Evolutionary conservation across 2,888 invertebrate species (phyloP).

Genomic region (Poecilus cupreus): DNA sequence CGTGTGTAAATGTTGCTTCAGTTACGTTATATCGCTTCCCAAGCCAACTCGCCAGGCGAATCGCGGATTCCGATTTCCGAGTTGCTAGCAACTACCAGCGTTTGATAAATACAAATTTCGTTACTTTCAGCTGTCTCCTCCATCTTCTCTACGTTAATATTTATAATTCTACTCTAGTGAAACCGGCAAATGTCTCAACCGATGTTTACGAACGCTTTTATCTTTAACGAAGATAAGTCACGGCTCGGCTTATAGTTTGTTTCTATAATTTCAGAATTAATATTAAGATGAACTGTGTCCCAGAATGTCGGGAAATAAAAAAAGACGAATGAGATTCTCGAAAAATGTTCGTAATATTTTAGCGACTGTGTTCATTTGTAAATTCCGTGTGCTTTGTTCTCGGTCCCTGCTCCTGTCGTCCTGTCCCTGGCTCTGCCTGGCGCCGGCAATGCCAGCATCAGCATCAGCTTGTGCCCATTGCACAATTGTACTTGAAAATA

Average conservation of each 20-base stretch:
- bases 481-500: conserved; percentile 52
- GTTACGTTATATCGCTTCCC: neutral
- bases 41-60: neutral
- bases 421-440: neutral
- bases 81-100: neutral
- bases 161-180: conserved; percentile 46
- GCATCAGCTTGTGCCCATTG: conserved; percentile 15
- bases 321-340: neutral
- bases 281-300: conserved; percentile 42
- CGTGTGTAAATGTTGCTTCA: neutral
- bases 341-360: conserved; percentile 48
- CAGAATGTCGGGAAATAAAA: conserved; percentile 26
- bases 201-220: conserved; percentile 45
- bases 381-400: conserved; percentile 19
- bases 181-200: conserved; percentile 8
- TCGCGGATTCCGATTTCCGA: conserved; percentile 2
- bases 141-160: conserved; percentile 8
- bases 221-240: conserved; percentile 50
- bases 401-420: neutral
- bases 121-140: neutral
- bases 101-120: conserved; percentile 11
- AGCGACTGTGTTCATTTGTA: conserved; percentile 33
- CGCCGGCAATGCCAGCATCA: neutral
- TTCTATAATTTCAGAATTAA: conserved; percentile 50
- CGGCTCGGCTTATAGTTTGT: conserved; percentile 41